A percentile compares a stretch with the other conserved stretches of the same genome.
These are phyloP conservation scores for Myotis findleyi DNA, from an alignment of 2,797 vertebrate species.

Conservation along the genomic window DNA sequence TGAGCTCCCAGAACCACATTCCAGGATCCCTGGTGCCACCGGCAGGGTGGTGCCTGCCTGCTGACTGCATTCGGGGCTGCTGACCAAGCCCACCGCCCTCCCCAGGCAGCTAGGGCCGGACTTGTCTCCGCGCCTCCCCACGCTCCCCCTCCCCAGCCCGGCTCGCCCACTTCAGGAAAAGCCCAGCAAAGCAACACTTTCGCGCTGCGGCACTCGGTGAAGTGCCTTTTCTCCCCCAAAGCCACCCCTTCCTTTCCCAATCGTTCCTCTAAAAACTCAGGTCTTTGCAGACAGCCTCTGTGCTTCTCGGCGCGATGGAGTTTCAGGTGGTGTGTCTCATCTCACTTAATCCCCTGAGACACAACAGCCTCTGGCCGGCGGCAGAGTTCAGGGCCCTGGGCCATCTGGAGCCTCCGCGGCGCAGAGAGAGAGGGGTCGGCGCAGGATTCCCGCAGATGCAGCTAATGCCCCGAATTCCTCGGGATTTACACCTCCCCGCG, in stretches of 20 bases:
- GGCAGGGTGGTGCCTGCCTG: not conserved
- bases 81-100: not conserved
- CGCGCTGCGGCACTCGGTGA: not conserved
- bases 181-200: not conserved
- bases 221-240: not conserved
- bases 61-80: not conserved
- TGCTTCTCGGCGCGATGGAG: not conserved
- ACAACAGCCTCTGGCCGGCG: constrained; percentile 85
- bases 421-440: constrained; percentile 81
- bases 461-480: constrained; percentile 84
- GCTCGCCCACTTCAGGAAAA: not conserved
- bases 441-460: constrained; percentile 72
- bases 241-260: not conserved
- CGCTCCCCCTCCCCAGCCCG: not conserved
- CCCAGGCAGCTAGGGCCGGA: not conserved
- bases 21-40: not conserved
- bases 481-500: constrained; percentile 85
- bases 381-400: constrained; percentile 84
- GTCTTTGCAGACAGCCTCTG: not conserved
- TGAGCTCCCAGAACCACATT: not conserved
- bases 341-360: constrained; percentile 85
- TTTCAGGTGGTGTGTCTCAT: constrained; percentile 68
- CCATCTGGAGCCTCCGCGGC: constrained; percentile 76
- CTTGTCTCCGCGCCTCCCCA: rapidly evolving
- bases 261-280: not conserved